Base-by-base conservation (phyloP, 1,140 invertebrate species). In the Drosophila neocordata region DNA sequence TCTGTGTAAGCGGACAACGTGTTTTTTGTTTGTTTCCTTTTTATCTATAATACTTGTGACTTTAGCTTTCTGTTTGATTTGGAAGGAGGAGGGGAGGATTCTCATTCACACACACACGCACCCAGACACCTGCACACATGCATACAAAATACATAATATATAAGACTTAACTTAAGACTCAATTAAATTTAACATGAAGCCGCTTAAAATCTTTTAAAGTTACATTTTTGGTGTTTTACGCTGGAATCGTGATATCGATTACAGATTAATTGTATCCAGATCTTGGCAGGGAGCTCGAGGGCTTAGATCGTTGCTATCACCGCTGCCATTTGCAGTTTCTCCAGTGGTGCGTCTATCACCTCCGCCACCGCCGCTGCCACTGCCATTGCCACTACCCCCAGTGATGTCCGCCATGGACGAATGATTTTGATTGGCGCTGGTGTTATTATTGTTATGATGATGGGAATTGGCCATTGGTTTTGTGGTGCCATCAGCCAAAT, bases 201-300 rank as follows among this genome's bases (percentile, higher is more conserved):
- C 55, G 13, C 57, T 66, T 70, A 65, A 65, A 76, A 84, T 80
- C 74, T 69, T 61, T 57, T 31, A 67, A 22, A 53, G 53, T 55
- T 8, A 37, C 56, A 35, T 41, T 77, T 80, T 34, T 68, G 34
- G 34, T 35, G 8, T 61, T 22, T 57, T 38, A 34, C 35, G 24
- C 37, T 63, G 31, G 5, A 53, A 27, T 48, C 53, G 34, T 35
- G 34, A 5, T 35, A 5, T 35, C 34, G 38, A 62, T 66, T 92
- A 94, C 48, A 94, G 92, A 92, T 95, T 95, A 68, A 95, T 94
- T 44, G 94, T 95, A 79, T 95, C 94, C 83, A 95, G 91, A 89
- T 94, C 94, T 83, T 95, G 93, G 76, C 94, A 94, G 60, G 93
- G 93, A 0, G 93, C 93, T 38, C 93, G 91, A 2, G 91, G 91